A percentile compares a stretch with the other conserved stretches of the same genome.
Evolutionary conservation across 2,113 vertebrate genomes (phyloP).

Genomic region (Nibea albiflora): DNA sequence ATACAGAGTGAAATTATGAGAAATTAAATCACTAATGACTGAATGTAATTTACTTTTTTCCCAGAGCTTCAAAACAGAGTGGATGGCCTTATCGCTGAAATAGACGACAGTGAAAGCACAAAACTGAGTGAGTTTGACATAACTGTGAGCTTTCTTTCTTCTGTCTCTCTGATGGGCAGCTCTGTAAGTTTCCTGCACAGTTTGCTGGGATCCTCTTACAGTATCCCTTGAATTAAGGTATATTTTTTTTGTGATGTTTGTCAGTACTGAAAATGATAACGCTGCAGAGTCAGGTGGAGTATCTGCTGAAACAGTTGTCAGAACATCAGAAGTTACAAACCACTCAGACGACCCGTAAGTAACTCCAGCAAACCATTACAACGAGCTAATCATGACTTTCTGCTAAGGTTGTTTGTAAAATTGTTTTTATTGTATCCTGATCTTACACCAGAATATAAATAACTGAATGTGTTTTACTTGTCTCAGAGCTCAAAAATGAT

Average conservation of each 20-base stretch:
- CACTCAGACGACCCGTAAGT: conserved; percentile 21
- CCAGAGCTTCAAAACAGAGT: conserved; percentile 42
- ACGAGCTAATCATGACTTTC: too few species aligned
- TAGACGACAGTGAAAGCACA: background rate
- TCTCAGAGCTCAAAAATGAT: background rate
- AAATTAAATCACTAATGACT: background rate
- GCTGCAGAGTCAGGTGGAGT: conserved; percentile 49
- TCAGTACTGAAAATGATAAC: conserved; percentile 42
- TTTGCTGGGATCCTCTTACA: too few species aligned
- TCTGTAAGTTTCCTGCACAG: too few species aligned
- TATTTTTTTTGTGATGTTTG: conserved; percentile 1
- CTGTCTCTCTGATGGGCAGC: background rate
- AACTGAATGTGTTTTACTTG: background rate
- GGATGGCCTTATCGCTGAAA: background rate
- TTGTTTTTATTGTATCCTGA: background rate
- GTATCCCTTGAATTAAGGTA: background rate
- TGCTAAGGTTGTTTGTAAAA: too few species aligned
- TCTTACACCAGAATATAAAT: background rate
- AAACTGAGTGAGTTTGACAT: conserved; percentile 49
- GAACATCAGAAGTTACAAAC: background rate
- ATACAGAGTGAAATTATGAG: background rate
- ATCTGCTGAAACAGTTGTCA: conserved; percentile 28
- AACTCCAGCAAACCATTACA: background rate
- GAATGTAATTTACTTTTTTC: background rate
- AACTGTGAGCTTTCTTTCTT: background rate